Evolutionary conservation across 2,888 invertebrate species (phyloP).

Genomic region (Watsonalla binaria): DNA sequence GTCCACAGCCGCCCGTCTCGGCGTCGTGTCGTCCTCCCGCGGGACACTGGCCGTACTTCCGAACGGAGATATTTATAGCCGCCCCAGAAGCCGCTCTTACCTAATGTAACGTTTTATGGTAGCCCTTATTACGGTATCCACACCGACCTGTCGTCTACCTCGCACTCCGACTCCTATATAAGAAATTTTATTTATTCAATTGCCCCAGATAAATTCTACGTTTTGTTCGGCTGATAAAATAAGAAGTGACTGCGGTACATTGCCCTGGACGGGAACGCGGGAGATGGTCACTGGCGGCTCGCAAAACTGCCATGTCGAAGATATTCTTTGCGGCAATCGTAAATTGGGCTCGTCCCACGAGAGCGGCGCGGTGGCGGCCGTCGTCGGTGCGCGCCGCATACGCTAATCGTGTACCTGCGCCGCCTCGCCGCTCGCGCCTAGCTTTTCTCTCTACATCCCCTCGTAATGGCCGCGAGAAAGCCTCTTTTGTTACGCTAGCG

Average conservation of each 20-base stretch:
- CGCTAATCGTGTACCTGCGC: constrained; percentile 56
- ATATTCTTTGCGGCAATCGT: constrained; percentile 74
- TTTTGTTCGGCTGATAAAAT: constrained; percentile 27
- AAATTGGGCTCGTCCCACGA: constrained; percentile 58
- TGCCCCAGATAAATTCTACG: constrained; percentile 37
- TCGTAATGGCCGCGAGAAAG: constrained; percentile 75
- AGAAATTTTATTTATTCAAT: constrained; percentile 59
- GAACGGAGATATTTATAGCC: constrained; percentile 77
- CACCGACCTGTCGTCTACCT: constrained; percentile 51
- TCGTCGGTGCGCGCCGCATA: constrained; percentile 51
- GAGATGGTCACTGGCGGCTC: constrained; percentile 54
- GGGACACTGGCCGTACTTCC: constrained; percentile 75
- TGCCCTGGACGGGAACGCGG: constrained; percentile 18
- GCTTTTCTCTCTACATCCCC: constrained; percentile 56
- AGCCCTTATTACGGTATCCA: constrained; percentile 73
- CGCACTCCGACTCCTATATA: constrained; percentile 29
- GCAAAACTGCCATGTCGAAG: constrained; percentile 63
- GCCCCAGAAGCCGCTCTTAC: constrained; percentile 76
- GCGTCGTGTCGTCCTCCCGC: constrained; percentile 69
- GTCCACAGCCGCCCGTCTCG: constrained; percentile 62
- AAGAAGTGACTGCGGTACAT: constrained; percentile 20
- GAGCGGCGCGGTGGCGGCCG: constrained; percentile 22
- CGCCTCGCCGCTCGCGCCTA: constrained; percentile 42
- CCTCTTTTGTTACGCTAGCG: constrained; percentile 73
- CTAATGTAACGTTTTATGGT: constrained; percentile 78